phyloP scores from a whole-genome alignment of 2,113 vertebrate genomes.

The Synodontis membranacea region DNA sequence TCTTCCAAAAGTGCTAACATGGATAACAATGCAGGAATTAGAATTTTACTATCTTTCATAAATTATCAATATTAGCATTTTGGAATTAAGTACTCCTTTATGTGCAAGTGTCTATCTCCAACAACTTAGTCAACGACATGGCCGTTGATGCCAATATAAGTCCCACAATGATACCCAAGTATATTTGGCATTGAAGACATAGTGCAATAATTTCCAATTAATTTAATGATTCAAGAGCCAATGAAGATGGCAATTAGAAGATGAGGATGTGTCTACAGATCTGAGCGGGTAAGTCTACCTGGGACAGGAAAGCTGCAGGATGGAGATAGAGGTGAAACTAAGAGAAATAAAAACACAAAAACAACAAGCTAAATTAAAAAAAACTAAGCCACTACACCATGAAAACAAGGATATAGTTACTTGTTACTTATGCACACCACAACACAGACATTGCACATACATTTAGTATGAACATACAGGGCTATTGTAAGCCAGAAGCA shows the following conservation, averaged over 20 bases:
- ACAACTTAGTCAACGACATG: not conserved
- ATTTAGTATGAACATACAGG: not conserved
- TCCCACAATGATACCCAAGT: not conserved
- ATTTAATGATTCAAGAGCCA: not conserved
- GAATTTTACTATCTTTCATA: not conserved
- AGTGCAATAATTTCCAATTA: not conserved
- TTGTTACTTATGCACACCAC: slow-evolving; percentile 2
- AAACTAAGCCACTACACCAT: slow-evolving; percentile 45
- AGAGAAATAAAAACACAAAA: slow-evolving; percentile 64
- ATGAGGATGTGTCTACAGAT: slow-evolving; percentile 37
- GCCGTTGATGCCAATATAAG: not conserved
- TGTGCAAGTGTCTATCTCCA: slow-evolving; percentile 28
- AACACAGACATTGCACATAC: slow-evolving; percentile 10
- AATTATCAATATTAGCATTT: slow-evolving; percentile 5
- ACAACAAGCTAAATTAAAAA: slow-evolving; percentile 59
- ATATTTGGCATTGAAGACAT: not conserved
- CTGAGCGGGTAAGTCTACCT: slow-evolving; percentile 61
- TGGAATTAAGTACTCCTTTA: not conserved
- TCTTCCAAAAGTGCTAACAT: slow-evolving; percentile 11
- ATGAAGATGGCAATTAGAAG: slow-evolving; percentile 13
- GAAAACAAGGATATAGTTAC: slow-evolving; percentile 16
- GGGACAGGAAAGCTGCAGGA: slow-evolving; percentile 63
- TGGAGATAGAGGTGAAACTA: slow-evolving; percentile 66
- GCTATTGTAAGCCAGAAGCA: not conserved
- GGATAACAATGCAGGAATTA: not conserved